Percentiles rank a stretch among this genome's conserved stretches.
These are phyloP conservation scores for Catagonus wagneri DNA, from an alignment of 2,113 vertebrate species.

Conservation along the genomic window DNA sequence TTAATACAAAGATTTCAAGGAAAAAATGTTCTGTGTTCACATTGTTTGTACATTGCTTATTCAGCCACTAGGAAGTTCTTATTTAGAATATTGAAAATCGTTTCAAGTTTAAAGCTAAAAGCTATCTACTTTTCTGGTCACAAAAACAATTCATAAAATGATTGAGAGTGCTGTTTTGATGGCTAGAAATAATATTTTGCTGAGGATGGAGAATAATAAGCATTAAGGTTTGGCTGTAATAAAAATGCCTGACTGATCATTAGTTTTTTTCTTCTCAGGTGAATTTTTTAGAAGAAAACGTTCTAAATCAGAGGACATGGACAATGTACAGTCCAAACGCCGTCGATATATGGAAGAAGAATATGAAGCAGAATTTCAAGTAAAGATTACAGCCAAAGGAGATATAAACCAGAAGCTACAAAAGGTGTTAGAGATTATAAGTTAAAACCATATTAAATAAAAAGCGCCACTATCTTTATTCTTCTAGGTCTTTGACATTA, in stretches of 20 bases:
- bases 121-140: background rate
- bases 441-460: slow-evolving; percentile 33
- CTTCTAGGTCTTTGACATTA: background rate
- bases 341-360: slow-evolving; percentile 88
- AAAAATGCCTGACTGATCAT: background rate
- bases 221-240: background rate
- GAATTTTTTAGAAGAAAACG: slow-evolving; percentile 89
- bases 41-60: background rate
- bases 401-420: slow-evolving; percentile 94
- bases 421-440: slow-evolving; percentile 88
- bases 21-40: background rate
- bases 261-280: slow-evolving; percentile 81
- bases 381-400: slow-evolving; percentile 95
- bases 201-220: background rate
- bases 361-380: slow-evolving; percentile 95
- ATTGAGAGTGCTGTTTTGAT: background rate
- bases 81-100: slow-evolving; percentile 30
- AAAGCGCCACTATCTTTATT: background rate
- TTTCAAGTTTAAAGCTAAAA: slow-evolving; percentile 17
- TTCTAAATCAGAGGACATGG: slow-evolving; percentile 91
- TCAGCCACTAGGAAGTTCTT: background rate
- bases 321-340: slow-evolving; percentile 88
- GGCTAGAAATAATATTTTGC: background rate
- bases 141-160: background rate
- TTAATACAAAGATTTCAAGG: slow-evolving; percentile 12